These are phyloP conservation scores for Myotis myotis DNA, from an alignment of 2,797 vertebrate species.

Conservation along the genomic window DNA sequence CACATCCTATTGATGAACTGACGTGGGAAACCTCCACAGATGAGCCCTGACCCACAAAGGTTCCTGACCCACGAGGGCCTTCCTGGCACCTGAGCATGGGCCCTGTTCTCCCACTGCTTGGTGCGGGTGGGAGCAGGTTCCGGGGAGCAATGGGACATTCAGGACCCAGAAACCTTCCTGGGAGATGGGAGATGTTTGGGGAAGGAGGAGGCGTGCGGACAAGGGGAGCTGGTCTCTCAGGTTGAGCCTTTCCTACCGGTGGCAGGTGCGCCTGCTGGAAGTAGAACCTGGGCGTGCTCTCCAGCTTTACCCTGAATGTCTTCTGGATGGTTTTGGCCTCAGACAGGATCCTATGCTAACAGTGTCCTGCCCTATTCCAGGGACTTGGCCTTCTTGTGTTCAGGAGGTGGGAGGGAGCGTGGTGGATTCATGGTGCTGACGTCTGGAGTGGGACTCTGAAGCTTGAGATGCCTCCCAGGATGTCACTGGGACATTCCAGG, in stretches of 20 bases:
- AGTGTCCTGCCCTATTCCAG: rapidly evolving
- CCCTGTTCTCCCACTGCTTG: rapidly evolving
- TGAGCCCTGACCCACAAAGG: rapidly evolving
- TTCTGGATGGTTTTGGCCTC: neutral
- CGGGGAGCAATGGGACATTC: rapidly evolving
- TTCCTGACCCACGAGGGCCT: rapidly evolving
- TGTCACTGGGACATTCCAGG: rapidly evolving
- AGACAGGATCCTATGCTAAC: neutral
- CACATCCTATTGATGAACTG: rapidly evolving
- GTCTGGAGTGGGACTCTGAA: neutral
- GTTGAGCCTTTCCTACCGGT: rapidly evolving
- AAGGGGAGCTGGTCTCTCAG: neutral
- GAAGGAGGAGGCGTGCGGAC: rapidly evolving
- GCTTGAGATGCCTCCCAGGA: rapidly evolving
- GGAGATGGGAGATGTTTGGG: rapidly evolving
- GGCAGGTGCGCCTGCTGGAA: rapidly evolving
- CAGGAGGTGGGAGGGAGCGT: rapidly evolving
- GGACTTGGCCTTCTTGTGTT: no score
- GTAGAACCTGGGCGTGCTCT: rapidly evolving
- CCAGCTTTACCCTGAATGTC: neutral
- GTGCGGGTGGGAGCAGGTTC: rapidly evolving
- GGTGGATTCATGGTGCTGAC: neutral
- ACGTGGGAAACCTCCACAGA: rapidly evolving
- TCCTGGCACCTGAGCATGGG: rapidly evolving
- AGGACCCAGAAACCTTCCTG: neutral